Evolutionary conservation across 2,888 invertebrate genomes (phyloP).

Genomic region (Lepetodrilus schrolli): DNA sequence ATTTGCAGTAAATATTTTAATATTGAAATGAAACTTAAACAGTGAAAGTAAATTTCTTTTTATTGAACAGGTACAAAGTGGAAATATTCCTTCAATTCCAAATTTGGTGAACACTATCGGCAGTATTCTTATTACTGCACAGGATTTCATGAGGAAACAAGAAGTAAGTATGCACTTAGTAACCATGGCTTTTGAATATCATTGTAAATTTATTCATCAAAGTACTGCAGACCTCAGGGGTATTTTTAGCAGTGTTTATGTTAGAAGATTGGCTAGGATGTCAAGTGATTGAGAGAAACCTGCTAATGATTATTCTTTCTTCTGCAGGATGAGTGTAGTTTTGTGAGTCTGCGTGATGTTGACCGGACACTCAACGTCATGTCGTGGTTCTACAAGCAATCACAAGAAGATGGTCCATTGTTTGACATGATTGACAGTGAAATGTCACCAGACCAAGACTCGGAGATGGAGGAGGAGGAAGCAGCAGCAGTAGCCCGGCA

Average conservation of each 20-base stretch:
- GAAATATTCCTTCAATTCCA: not conserved
- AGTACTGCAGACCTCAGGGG: too few relatives aligned
- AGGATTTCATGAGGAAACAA: slow-evolving; percentile 62
- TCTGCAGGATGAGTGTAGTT: slow-evolving; percentile 65
- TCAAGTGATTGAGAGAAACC: not conserved
- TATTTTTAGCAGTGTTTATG: not conserved
- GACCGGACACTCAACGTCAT: slow-evolving; percentile 63
- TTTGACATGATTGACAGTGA: slow-evolving; percentile 28
- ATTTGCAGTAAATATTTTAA: too few relatives aligned
- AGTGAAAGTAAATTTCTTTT: too few relatives aligned
- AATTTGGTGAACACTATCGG: slow-evolving; percentile 47
- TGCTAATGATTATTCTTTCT: too few relatives aligned
- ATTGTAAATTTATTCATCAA: not conserved
- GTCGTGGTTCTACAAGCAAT: slow-evolving; percentile 61
- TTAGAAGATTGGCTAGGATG: not conserved
- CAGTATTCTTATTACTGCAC: slow-evolving; percentile 55
- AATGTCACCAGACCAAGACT: not conserved
- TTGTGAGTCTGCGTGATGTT: slow-evolving; percentile 70
- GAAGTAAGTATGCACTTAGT: slow-evolving; percentile 45
- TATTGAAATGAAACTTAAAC: too few relatives aligned
- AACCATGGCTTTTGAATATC: not conserved
- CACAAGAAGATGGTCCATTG: slow-evolving; percentile 17
- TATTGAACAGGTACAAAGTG: slow-evolving; percentile 16
- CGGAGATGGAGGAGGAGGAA: slow-evolving; percentile 10
- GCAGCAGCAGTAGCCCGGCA: too few relatives aligned